Evolutionary conservation across 2,113 vertebrate genomes (phyloP), one percentile per base, ranked within the genome.

Genomic region (Tringa solitaria): DNA sequence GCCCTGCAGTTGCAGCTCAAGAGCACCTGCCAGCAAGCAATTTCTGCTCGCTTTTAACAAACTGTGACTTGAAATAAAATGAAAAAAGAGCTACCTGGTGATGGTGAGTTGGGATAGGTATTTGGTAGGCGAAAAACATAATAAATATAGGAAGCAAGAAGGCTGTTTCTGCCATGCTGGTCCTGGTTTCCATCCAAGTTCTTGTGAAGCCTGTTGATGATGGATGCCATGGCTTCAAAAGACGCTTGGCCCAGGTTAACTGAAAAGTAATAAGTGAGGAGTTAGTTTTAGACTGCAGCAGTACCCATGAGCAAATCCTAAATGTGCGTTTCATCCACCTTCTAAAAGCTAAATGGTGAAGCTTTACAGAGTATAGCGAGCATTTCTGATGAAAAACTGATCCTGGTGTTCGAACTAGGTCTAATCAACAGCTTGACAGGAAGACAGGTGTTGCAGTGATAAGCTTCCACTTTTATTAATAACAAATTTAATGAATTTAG

Each of bases 231-330:
- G 2, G 99, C 99, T 97, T 99, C 99, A 48, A 99, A 99, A 50
- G 99, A 99, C 10, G 98, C 99, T 96, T 99, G 99, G 85, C 99
- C 99, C 74, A 99, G 98, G 97, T 99, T 99, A 79, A 99, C 99
- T 99, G 95, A 60, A 60, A 97, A 96, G 72, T 89, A 86, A 22
- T 5, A 90, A 96, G 53, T 5, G 84, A 95, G 65, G 18, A 92
- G 69, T 46, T 84, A 33, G 45, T 6, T 74, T 95, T 54, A 87
- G 64, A 46, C 33, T 53, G 88, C 80, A 87, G 84, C 78, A 92
- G 30, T 6, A 53, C 1, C 9, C 67, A 7, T 2, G 33, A 82
- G 28, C 35, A 74, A 94, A 84, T 26, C 67, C 87, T 54, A 33
- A 87, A 80, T 4, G 41, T 72, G 64, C 35, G 76, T 43, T 68